Evolutionary conservation across 2,797 vertebrate species (phyloP).

Genomic region (Poecilia wingei): DNA sequence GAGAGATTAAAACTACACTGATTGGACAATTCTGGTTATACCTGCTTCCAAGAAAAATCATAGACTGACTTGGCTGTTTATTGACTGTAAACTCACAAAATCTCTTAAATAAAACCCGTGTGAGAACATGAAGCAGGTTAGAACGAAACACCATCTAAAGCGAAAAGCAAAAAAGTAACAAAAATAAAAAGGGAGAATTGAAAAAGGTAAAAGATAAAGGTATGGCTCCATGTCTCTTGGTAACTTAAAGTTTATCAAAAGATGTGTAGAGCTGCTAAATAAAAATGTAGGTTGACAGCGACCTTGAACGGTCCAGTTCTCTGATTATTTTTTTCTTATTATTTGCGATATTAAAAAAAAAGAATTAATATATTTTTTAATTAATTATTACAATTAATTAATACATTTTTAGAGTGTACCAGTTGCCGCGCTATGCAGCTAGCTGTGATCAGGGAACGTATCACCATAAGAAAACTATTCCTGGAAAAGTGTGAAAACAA

Average conservation of each 20-base stretch:
- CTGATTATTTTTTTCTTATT: too few species aligned
- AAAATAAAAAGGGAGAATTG: too few species aligned
- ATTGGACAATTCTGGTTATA: not conserved
- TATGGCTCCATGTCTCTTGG: too few species aligned
- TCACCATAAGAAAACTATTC: not conserved
- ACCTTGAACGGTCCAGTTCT: too few species aligned
- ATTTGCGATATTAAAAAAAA: too few species aligned
- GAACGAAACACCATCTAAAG: not conserved
- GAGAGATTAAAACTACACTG: not conserved
- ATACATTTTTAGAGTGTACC: not conserved
- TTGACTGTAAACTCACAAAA: not conserved
- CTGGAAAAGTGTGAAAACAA: slow-evolving; percentile 18
- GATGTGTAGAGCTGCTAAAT: too few species aligned
- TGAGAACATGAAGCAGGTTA: not conserved
- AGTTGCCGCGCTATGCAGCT: slow-evolving; percentile 12
- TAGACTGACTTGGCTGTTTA: not conserved
- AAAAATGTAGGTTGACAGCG: too few species aligned
- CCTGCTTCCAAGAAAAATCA: not conserved
- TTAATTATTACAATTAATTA: too few species aligned
- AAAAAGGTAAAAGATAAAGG: too few species aligned
- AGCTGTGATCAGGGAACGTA: not conserved
- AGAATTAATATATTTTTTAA: too few species aligned
- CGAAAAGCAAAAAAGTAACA: too few species aligned
- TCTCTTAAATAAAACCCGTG: not conserved
- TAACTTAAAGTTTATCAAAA: too few species aligned